Evolutionary conservation across 2,113 vertebrate genomes (phyloP), one percentile per base, ranked within the genome.

Genomic region (Dipodomys ordii): DNA sequence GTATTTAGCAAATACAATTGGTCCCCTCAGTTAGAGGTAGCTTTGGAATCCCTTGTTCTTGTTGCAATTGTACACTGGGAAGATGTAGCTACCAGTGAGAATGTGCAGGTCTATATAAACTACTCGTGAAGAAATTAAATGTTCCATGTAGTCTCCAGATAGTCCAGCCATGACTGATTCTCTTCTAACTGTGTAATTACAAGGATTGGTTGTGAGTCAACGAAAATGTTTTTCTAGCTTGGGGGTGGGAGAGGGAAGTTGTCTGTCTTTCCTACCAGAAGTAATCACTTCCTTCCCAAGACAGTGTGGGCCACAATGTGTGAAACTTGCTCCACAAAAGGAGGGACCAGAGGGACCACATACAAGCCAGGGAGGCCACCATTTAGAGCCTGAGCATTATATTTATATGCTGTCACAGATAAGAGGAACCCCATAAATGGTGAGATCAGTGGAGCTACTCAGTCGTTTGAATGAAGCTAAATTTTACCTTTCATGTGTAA

Each of bases 1-100:
- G 10, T 30, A 68, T 92, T 96, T 91, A 90, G 65, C 76, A 68
- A 90, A 92, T 4, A 87, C 30, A 91, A 78, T 15, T 81, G 12
- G 5, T 6, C 19, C 53, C 72, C 62, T 1, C 20, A 80, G 6
- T 23, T 88, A 32, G 72, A 64, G 11, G 85, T 89, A 57, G 53
- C 53, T 57, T 57, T 13, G 15, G 53, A 57, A 13, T 83, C 23
- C 64, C 27, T 88, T 76, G 18, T 68, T 82, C 62, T 76, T 74
- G 8, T 65, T 90, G 18, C 49, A 73, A 67, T 92, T 94, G 23
- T 69, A 83, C 87, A 72, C 11, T 82, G 27, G 44, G 79, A 78
- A 87, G 64, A 44, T 32, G 30, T 39, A 68, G 19, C 20, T 74
- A 79, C 30, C 13, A 44, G 23, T 76, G 71, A 49, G n/a, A 81